These are phyloP conservation scores for Cataglyphis albicans DNA, from an alignment of 2,888 invertebrate genomes.

Conservation along the genomic window DNA sequence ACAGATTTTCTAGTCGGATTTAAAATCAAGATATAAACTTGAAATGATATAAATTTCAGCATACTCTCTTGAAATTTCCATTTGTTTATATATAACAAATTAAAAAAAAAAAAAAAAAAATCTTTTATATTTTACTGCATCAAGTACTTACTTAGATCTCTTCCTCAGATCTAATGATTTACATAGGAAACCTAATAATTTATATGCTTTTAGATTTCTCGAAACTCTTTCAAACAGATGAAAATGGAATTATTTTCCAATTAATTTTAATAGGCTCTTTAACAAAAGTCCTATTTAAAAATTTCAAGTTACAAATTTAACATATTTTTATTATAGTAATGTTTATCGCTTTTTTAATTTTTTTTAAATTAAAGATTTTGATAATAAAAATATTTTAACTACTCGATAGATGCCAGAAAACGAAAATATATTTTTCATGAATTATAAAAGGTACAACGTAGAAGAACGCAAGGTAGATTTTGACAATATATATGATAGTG, in stretches of 20 bases:
- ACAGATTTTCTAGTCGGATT: neutral
- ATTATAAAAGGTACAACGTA: neutral
- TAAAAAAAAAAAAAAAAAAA: neutral
- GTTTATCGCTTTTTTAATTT: neutral
- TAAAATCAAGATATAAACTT: neutral
- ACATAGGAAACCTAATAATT: neutral
- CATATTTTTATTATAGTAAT: neutral
- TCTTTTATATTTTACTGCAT: neutral
- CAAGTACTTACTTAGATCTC: neutral
- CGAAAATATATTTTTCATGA: neutral
- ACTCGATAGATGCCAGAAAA: neutral
- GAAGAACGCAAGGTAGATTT: no score
- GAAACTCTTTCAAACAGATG: neutral
- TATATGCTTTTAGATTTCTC: neutral
- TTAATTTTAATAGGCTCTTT: neutral
- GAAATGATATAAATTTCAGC: neutral
- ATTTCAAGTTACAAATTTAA: neutral
- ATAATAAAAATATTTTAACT: neutral
- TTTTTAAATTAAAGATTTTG: neutral
- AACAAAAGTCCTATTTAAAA: neutral
- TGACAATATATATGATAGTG: neutral
- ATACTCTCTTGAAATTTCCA: neutral
- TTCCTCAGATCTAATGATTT: neutral
- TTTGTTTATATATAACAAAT: neutral
- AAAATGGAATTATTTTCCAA: neutral